Evolutionary conservation across 2,888 invertebrate species (phyloP).

Genomic region (Alitta virens): DNA sequence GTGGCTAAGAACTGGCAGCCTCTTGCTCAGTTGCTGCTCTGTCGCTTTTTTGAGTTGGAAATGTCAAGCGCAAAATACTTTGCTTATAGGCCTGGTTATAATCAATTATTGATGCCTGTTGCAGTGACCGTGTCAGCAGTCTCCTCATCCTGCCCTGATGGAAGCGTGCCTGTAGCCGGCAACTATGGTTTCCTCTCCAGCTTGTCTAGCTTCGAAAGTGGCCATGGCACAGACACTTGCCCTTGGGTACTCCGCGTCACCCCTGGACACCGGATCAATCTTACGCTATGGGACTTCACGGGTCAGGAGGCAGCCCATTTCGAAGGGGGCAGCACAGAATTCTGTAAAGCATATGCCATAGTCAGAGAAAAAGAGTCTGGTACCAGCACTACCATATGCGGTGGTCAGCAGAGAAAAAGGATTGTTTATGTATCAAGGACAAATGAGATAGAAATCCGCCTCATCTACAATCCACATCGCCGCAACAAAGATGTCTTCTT

Average conservation of each 20-base stretch:
- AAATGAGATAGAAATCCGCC: slow-evolving; percentile 7
- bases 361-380: slow-evolving; percentile 7
- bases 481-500: slow-evolving; percentile 3
- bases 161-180: background rate
- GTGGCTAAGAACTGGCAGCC: too few species aligned
- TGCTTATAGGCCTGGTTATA: too few species aligned
- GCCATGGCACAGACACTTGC: slow-evolving; percentile 14
- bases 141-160: background rate
- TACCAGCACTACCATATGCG: slow-evolving; percentile 12
- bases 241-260: slow-evolving; percentile 7
- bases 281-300: slow-evolving; percentile 23
- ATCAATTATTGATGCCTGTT: too few species aligned
- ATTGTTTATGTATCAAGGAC: slow-evolving; percentile 6
- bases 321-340: background rate
- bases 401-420: slow-evolving; percentile 3
- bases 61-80: too few species aligned
- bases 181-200: slow-evolving; percentile 2
- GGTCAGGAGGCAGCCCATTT: slow-evolving; percentile 2
- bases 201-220: slow-evolving; percentile 1
- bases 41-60: too few species aligned
- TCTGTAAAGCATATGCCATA: slow-evolving; percentile 13
- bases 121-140: background rate
- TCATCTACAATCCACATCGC: background rate
- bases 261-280: slow-evolving; percentile 23
- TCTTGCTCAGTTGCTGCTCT: too few species aligned